Percentiles rank a stretch among this genome's conserved stretches.
Conservation (phyloP, 2,888 invertebrate genomes). For the Subacronicta megacephala region DNA sequence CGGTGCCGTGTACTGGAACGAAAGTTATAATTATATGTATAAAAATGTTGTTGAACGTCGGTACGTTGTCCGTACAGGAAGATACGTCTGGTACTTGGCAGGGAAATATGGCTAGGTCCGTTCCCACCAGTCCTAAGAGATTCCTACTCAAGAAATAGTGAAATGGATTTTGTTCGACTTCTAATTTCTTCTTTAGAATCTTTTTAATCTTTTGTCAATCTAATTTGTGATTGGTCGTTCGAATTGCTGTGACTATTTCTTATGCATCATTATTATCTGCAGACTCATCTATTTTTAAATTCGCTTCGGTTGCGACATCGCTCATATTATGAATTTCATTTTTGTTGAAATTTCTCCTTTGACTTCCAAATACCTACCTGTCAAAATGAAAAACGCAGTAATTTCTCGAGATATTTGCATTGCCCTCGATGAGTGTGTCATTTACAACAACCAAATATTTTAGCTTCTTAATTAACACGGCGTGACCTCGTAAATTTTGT, state of each 20-base stretch:
- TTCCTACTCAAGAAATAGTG: background rate
- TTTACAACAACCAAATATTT: conserved; percentile 43
- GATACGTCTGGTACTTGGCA: background rate
- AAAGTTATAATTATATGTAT: conserved; percentile 64
- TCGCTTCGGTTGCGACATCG: background rate
- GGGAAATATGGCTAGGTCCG: background rate
- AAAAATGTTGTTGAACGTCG: conserved; percentile 40
- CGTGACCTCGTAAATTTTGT: conserved; percentile 47
- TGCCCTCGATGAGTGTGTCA: conserved; percentile 28
- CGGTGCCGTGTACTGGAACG: conserved; percentile 57
- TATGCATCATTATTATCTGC: background rate
- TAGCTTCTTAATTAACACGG: conserved; percentile 44
- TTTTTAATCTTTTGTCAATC: too few relatives aligned
- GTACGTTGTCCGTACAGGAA: conserved; percentile 24
- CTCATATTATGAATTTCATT: background rate
- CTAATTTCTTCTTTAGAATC: too few relatives aligned
- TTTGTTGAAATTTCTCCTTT: background rate
- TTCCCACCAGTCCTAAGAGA: background rate
- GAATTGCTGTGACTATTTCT: background rate
- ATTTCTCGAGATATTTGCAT: conserved; percentile 28
- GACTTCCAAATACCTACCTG: conserved; percentile 13
- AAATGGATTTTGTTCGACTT: background rate
- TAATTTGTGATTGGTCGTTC: background rate
- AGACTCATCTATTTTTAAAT: background rate
- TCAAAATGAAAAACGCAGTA: conserved; percentile 9